phyloP scores from a whole-genome alignment of 2,888 invertebrate genomes.

The Thera britannica region DNA sequence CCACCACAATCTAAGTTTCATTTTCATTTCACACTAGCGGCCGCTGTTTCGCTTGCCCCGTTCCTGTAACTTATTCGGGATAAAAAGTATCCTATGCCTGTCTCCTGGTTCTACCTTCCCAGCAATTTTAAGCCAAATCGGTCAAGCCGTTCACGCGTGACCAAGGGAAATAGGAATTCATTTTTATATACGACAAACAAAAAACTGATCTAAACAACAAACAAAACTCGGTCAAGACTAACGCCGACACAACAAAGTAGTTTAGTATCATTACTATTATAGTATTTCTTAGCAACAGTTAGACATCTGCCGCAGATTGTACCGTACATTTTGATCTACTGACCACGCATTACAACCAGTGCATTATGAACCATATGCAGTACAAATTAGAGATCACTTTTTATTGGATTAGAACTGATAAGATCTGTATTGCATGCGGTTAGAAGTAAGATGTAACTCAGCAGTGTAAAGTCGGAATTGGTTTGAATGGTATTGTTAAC shows the following conservation, averaged over 20 bases:
- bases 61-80: no score
- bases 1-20: neutral
- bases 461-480: constrained; percentile 22
- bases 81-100: no score
- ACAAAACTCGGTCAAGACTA: constrained; percentile 29
- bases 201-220: constrained; percentile 25
- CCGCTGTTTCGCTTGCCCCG: no score
- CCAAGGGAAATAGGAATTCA: no score
- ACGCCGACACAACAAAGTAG: constrained; percentile 30
- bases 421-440: constrained; percentile 15
- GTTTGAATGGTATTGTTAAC: constrained; percentile 29
- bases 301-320: constrained; percentile 54
- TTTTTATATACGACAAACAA: neutral
- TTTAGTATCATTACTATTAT: constrained; percentile 45
- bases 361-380: constrained; percentile 33
- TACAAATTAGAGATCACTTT: constrained; percentile 30
- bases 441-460: constrained; percentile 28
- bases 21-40: neutral
- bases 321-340: constrained; percentile 62
- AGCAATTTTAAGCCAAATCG: no score
- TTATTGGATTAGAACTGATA: constrained; percentile 19
- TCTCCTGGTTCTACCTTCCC: no score
- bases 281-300: constrained; percentile 59
- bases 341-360: constrained; percentile 47
- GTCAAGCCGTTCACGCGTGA: no score